Conservation (phyloP, 37 sponge, comb jelly and placozoan species). For the Cliona cf. orientalis region DNA sequence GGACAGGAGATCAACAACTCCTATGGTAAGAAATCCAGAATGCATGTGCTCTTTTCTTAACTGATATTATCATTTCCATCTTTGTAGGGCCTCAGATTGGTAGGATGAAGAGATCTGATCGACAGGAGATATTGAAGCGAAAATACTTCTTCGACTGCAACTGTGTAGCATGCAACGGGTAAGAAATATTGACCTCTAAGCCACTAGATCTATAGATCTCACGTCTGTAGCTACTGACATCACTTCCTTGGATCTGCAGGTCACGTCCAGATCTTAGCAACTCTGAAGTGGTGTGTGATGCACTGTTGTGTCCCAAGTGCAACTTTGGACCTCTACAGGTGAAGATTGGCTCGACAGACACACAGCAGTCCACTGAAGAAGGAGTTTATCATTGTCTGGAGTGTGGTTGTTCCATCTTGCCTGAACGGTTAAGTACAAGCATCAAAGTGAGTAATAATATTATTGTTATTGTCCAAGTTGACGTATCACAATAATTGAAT, state of each 20-base stretch:
- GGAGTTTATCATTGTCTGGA: background rate
- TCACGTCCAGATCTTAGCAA: background rate
- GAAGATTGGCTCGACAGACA: background rate
- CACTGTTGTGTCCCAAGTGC: conserved; percentile 14
- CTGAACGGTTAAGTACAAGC: background rate
- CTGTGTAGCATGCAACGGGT: conserved; percentile 59
- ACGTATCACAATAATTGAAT: background rate
- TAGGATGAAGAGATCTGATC: conserved; percentile 21
- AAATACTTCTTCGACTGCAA: conserved; percentile 66
- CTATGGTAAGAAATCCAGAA: conserved; percentile 41
- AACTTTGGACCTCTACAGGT: background rate
- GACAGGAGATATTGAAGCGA: conserved; percentile 25
- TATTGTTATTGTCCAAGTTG: no score
- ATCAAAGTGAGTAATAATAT: no score
- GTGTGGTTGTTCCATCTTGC: background rate
- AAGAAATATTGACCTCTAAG: background rate
- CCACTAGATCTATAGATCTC: no score
- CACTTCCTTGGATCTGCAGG: background rate
- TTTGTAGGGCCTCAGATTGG: conserved; percentile 67
- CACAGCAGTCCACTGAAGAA: no score
- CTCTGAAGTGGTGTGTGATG: conserved; percentile 10
- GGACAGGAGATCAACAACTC: conserved; percentile 53
- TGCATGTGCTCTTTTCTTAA: background rate
- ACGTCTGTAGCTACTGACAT: background rate
- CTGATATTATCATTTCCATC: background rate